Conservation (phyloP, 1,140 invertebrate genomes). For the Coelopa frigida region DNA sequence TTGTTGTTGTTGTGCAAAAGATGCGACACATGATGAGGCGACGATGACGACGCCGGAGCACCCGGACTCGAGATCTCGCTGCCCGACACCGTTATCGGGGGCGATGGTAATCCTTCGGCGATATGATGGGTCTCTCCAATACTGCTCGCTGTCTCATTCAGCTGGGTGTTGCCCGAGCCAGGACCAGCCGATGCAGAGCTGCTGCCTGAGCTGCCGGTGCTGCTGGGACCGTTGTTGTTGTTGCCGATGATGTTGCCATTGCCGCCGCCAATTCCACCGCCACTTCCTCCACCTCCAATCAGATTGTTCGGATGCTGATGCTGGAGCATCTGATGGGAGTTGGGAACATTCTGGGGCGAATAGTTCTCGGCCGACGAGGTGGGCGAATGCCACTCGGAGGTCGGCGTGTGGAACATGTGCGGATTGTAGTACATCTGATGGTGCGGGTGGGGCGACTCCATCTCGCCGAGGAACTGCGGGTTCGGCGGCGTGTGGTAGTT, state of each 20-base stretch:
- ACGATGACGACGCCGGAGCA: conserved; percentile 43
- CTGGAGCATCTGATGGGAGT: conserved; percentile 46
- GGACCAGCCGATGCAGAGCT: conserved; percentile 28
- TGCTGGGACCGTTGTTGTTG: conserved; percentile 19
- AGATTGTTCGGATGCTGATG: conserved; percentile 33
- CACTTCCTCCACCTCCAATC: conserved; percentile 30
- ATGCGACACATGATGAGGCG: conserved; percentile 37
- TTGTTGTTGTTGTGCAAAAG: conserved; percentile 26
- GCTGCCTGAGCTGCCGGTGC: conserved; percentile 37
- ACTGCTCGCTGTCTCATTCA: conserved; percentile 36
- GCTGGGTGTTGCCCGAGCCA: conserved; percentile 27
- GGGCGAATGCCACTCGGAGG: conserved; percentile 40
- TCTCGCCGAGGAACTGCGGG: conserved; percentile 47
- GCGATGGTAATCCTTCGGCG: conserved; percentile 47
- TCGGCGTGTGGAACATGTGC: conserved; percentile 36
- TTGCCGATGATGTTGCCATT: conserved; percentile 34
- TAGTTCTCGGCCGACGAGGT: conserved; percentile 35
- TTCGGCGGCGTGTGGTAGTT: conserved; percentile 45
- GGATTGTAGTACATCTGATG: conserved; percentile 47
- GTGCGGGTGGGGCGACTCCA: conserved; percentile 43
- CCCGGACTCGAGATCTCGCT: conserved; percentile 62
- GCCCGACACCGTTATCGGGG: conserved; percentile 56
- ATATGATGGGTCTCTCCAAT: conserved; percentile 33
- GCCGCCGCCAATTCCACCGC: conserved; percentile 30
- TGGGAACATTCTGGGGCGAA: conserved; percentile 29